Base-by-base conservation (phyloP, 2,113 vertebrate genomes). In the Ptilonorhynchus violaceus region DNA sequence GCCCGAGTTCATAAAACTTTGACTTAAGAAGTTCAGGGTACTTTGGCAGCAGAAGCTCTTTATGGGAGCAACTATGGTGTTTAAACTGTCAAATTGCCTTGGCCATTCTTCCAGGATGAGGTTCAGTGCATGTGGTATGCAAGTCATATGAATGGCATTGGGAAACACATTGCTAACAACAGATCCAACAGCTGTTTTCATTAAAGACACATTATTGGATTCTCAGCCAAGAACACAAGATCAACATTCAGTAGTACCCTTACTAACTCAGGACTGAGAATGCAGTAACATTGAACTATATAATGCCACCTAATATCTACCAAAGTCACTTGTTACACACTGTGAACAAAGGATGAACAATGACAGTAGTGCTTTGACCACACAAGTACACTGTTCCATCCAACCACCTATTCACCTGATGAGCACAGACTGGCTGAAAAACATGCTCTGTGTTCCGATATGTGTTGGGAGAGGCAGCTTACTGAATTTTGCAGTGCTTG, bases 121-220 rank as follows among this genome's bases (percentile, higher is more conserved):
- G 52, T 70, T 95, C 70, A 89, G 73, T 37, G 78, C 66, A 80
- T 60, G 78, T 23, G 63, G 88, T 90, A 73, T 73, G 94, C 49
- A 96, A 95, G 69, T 95, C 95, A 96, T 22, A 81, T 4, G 3
- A 95, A 95, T 53, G 64, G 73, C 90, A 87, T 69, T 58, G 92
- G 85, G 92, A 93, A 96, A 75, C 92, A 82, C 84, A 69, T 15
- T 67, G 86, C 88, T 72, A 44, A 83, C 46, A 75, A 76, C 66
- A 85, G 53, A 92, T 56, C 70, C 87, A 93, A 50, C 94, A 97
- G 95, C 90, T 97, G 89, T 89, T 97, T 96, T 95, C 93, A 93
- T 97, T 97, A 95, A 92, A 92, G 67, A 31, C 78, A 52, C 63
- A 70, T 53, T 91, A 89, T 10, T 85, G 77, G 69, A 92, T 27